These are phyloP conservation scores for Drosophila gunungcola DNA, from an alignment of 1,140 invertebrate species.

Conservation along the genomic window DNA sequence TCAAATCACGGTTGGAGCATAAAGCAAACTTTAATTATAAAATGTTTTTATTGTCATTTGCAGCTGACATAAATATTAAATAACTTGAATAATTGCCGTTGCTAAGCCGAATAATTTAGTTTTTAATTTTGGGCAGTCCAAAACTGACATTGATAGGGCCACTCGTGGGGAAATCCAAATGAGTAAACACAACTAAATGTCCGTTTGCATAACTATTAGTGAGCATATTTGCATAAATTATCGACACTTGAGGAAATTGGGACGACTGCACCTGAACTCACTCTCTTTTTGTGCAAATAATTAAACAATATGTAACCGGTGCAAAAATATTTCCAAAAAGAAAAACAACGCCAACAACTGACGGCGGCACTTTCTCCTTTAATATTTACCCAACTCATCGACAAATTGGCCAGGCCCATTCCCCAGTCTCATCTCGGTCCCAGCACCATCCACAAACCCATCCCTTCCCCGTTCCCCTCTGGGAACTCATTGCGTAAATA, in stretches of 20 bases:
- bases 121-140: conserved; percentile 40
- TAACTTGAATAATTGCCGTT: conserved; percentile 24
- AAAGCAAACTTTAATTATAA: conserved; percentile 60
- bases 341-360: conserved; percentile 25
- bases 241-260: conserved; percentile 58
- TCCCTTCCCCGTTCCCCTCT: conserved; percentile 25
- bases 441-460: conserved; percentile 4
- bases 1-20: conserved; percentile 48
- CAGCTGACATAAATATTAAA: conserved; percentile 58
- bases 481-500: conserved; percentile 62
- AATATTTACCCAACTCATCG: conserved; percentile 67
- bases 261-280: conserved; percentile 51
- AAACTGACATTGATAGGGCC: conserved; percentile 49
- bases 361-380: conserved; percentile 60
- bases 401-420: conserved; percentile 53
- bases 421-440: conserved; percentile 31
- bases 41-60: conserved; percentile 36
- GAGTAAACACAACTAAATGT: conserved; percentile 32
- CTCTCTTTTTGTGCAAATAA: conserved; percentile 64
- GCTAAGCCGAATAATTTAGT: conserved; percentile 16
- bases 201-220: conserved; percentile 46
- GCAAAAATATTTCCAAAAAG: conserved; percentile 58
- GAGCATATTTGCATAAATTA: conserved; percentile 58
- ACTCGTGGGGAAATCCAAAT: conserved; percentile 47
- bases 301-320: conserved; percentile 65